Conservation (phyloP, 2,797 vertebrate genomes). For the Apogon talboti region DNA sequence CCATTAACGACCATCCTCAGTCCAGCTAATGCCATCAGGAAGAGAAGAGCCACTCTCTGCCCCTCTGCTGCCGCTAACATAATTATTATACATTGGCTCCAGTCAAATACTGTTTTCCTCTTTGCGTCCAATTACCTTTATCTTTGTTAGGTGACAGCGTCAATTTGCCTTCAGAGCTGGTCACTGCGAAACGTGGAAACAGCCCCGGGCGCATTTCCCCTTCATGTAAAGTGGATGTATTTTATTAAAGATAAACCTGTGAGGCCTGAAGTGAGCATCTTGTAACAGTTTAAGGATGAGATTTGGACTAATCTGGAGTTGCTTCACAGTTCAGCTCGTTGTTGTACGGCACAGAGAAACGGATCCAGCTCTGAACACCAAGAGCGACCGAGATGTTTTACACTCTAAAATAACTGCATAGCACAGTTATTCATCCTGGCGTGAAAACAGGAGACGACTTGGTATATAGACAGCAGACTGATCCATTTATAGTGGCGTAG, state of each 20-base stretch:
- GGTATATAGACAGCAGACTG: conserved; percentile 25
- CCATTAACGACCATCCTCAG: conserved; percentile 73
- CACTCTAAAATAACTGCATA: conserved; percentile 17
- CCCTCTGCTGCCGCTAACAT: conserved; percentile 47
- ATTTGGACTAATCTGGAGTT: conserved; percentile 21
- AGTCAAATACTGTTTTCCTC: conserved; percentile 67
- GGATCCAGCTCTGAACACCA: conserved; percentile 20
- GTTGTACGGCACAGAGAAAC: neutral
- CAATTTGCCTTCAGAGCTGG: conserved; percentile 57
- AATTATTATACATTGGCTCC: conserved; percentile 68
- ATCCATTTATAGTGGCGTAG: conserved; percentile 41
- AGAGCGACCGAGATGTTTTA: conserved; percentile 24
- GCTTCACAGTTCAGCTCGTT: conserved; percentile 23
- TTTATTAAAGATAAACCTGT: conserved; percentile 29
- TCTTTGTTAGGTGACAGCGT: conserved; percentile 61
- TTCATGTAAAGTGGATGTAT: conserved; percentile 31
- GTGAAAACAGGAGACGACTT: conserved; percentile 23
- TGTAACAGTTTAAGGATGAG: neutral
- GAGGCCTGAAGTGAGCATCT: conserved; percentile 15
- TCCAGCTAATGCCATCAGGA: conserved; percentile 71
- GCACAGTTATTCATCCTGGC: conserved; percentile 19
- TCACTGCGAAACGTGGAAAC: conserved; percentile 28
- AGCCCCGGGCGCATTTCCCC: conserved; percentile 12
- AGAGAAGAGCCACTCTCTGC: conserved; percentile 55
- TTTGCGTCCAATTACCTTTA: conserved; percentile 69